A percentile compares a stretch with the other conserved stretches of the same genome.
Conservation (phyloP, 1,140 invertebrate genomes). For the Belonocnema kinseyi region DNA sequence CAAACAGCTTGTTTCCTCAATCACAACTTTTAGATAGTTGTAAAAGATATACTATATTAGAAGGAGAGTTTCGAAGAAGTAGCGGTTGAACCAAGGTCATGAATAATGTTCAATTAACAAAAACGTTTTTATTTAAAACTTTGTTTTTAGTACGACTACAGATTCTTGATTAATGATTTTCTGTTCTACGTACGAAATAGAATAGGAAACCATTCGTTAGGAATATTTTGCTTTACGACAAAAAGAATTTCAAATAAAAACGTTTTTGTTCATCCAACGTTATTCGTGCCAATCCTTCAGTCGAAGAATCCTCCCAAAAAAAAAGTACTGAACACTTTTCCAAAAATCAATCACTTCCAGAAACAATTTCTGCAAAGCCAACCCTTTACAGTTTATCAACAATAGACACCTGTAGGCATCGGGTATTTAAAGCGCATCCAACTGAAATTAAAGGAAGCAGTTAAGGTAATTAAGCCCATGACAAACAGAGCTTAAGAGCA, state of each 20-base stretch:
- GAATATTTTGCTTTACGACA: no score
- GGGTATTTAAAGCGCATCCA: not conserved
- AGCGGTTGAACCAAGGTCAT: no score
- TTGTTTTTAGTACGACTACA: no score
- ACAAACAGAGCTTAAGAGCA: not conserved
- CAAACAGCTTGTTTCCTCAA: not conserved
- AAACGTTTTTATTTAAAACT: no score
- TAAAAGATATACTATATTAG: not conserved
- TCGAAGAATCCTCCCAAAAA: not conserved
- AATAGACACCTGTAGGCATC: slow-evolving; percentile 22
- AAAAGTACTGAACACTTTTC: not conserved
- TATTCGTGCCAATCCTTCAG: no score
- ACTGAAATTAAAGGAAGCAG: slow-evolving; percentile 38
- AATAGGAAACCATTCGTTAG: no score
- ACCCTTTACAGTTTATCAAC: not conserved
- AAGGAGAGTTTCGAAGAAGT: no score
- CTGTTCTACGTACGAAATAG: no score
- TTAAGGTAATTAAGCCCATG: slow-evolving; percentile 26
- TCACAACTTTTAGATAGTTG: slow-evolving; percentile 2
- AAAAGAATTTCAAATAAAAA: no score
- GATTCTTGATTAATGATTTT: no score
- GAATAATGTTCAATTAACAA: no score
- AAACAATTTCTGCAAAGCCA: not conserved
- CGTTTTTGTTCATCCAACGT: no score
- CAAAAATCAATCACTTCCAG: not conserved